phyloP scores from a whole-genome alignment of 1,140 invertebrate genomes.

The Drosophila paulistorum region DNA sequence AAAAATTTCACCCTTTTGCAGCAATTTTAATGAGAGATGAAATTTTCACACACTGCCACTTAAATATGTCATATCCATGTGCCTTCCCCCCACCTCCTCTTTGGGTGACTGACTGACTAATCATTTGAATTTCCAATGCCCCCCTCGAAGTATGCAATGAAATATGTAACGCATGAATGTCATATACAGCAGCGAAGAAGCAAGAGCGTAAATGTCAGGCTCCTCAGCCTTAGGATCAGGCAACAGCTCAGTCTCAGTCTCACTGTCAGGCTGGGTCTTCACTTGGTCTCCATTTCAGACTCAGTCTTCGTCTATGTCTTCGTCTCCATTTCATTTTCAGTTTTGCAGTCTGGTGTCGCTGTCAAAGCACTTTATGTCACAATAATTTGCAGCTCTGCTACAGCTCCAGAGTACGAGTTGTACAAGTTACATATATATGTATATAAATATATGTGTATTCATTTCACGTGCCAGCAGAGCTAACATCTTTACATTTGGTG shows the following conservation, averaged over 20 bases:
- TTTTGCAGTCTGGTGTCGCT: slow-evolving; percentile 57
- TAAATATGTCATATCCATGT: slow-evolving; percentile 78
- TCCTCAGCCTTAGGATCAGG: slow-evolving; percentile 2
- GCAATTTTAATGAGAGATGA: slow-evolving; percentile 60
- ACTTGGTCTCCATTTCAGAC: slow-evolving; percentile 20
- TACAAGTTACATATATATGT: neutral
- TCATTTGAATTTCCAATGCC: slow-evolving; percentile 77
- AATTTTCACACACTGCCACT: slow-evolving; percentile 61
- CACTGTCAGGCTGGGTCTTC: neutral
- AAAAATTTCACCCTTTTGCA: neutral
- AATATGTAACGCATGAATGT: slow-evolving; percentile 77
- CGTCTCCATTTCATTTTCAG: slow-evolving; percentile 3
- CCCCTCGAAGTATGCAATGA: slow-evolving; percentile 68
- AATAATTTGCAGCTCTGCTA: slow-evolving; percentile 72
- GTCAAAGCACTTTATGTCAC: slow-evolving; percentile 81
- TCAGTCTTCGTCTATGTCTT: slow-evolving; percentile 21
- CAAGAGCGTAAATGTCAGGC: slow-evolving; percentile 45
- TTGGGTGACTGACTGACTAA: slow-evolving; percentile 45
- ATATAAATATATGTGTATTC: slow-evolving; percentile 63
- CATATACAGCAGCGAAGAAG: slow-evolving; percentile 44
- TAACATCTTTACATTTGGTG: slow-evolving; percentile 65
- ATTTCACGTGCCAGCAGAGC: slow-evolving; percentile 72
- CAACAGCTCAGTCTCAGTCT: slow-evolving; percentile 17
- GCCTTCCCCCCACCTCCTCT: neutral
- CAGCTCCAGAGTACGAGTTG: slow-evolving; percentile 8